Conservation (phyloP, 2,113 vertebrate genomes). For the Vireo altiloquus region DNA sequence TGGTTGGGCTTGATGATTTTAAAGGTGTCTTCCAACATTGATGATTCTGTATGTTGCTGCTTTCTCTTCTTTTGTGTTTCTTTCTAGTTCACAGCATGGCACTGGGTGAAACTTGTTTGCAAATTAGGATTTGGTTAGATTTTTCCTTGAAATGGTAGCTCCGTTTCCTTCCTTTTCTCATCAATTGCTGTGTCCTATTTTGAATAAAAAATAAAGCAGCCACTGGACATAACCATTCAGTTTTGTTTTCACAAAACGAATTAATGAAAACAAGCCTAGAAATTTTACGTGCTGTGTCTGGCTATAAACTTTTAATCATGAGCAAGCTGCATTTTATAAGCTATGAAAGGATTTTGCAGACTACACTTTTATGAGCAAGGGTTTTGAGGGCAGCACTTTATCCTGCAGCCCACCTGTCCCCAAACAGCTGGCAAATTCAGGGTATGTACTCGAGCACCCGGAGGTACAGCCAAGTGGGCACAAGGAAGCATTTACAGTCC, state of each 20-base stretch:
- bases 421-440: fast-evolving
- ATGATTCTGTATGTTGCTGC: not conserved
- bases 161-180: not conserved
- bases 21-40: not conserved
- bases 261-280: not conserved
- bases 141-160: not conserved
- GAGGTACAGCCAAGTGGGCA: not conserved
- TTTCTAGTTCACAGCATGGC: not conserved
- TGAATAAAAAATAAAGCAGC: not conserved
- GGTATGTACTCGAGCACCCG: not conserved
- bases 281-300: not conserved
- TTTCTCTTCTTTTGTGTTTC: not conserved
- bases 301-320: not conserved
- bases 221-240: not conserved
- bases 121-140: not conserved
- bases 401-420: not conserved
- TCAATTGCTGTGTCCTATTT: not conserved
- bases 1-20: not conserved
- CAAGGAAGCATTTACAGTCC: not conserved
- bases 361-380: not conserved
- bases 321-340: not conserved
- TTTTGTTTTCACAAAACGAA: not conserved
- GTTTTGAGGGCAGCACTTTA: not conserved
- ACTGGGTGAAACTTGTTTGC: not conserved
- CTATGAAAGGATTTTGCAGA: not conserved